Evolutionary conservation across 2,797 vertebrate genomes (phyloP), one percentile per base, ranked within the genome.

Genomic region (Delichon dasypus): DNA sequence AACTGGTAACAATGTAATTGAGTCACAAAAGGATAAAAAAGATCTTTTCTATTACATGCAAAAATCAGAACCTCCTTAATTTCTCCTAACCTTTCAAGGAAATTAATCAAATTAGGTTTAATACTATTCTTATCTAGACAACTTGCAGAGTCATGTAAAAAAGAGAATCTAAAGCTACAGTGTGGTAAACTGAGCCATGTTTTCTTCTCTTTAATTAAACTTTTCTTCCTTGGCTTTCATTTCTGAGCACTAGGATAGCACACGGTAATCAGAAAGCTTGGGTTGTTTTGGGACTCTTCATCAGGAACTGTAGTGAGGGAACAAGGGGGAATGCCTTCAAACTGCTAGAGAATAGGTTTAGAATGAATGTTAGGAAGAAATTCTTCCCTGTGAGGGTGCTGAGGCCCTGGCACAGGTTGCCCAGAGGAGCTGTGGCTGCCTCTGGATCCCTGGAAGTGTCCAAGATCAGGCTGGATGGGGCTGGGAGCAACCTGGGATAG

Each of bases 181-280:
- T 54, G 30, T 38, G 38, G 38, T 38, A 38, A 77, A 85, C 27
- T 50, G n/a, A 77, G 21, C 11, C 8, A 32, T 16, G 27, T 50
- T 85, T 81, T 70, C 27, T 36, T 77, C 30, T 30, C 13, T 14
- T 3, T 26, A 34, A 44, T 21, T 10, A 80, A 62, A 67, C 5
- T 53, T 61, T 57, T 36, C 40, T 42, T 74, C 61, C 36, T 54
- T 71, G 10, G 3, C 81, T 90, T 65, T 54, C 81, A n/a, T 47
- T 61, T 66, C 36, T 51, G n/a, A 11, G 22, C 12, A 86, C 45
- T 71, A 74, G 48, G 44, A 73, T 3, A 80, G 12, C 13, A 77
- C 8, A 58, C 0, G 0, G 17, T 10, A 48, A 26, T 25, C 16
- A 34, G 61, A 51, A 17, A 64, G 13, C 3, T 51, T 55, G 30